phyloP scores from a whole-genome alignment of 2,888 invertebrate species.

The Ctena decussata region DNA sequence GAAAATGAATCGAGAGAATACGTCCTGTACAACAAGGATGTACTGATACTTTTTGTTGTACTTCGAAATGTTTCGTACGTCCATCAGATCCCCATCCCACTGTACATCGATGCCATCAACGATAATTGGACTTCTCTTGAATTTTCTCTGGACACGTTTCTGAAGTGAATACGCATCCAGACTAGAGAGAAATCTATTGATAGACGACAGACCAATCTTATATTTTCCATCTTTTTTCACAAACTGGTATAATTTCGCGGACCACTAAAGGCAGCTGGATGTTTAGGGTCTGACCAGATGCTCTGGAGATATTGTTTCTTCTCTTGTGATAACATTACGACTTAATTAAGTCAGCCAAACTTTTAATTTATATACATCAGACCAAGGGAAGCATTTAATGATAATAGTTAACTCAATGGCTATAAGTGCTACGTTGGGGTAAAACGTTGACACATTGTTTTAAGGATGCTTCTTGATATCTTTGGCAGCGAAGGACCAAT shows the following conservation, averaged over 20 bases:
- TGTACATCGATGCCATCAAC: not conserved
- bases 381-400: no score
- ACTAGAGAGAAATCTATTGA: not conserved
- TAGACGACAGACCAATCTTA: slow-evolving; percentile 22
- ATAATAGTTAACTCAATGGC: no score
- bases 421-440: no score
- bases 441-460: no score
- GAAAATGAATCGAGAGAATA: slow-evolving; percentile 37
- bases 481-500: no score
- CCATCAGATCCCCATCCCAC: not conserved
- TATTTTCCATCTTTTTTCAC: slow-evolving; percentile 32
- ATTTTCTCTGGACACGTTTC: not conserved
- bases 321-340: no score
- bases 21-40: slow-evolving; percentile 26
- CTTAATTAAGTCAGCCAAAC: no score
- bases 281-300: no score
- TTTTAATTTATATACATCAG: no score
- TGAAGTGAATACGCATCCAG: not conserved
- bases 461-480: no score
- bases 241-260: slow-evolving; percentile 2
- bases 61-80: slow-evolving; percentile 12
- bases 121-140: not conserved
- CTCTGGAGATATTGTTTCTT: no score
- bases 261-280: no score
- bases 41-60: slow-evolving; percentile 27